Percentiles rank a stretch among this genome's conserved stretches.
Conservation (phyloP, 2,113 vertebrate species). For the Phyllopteryx taeniolatus region DNA sequence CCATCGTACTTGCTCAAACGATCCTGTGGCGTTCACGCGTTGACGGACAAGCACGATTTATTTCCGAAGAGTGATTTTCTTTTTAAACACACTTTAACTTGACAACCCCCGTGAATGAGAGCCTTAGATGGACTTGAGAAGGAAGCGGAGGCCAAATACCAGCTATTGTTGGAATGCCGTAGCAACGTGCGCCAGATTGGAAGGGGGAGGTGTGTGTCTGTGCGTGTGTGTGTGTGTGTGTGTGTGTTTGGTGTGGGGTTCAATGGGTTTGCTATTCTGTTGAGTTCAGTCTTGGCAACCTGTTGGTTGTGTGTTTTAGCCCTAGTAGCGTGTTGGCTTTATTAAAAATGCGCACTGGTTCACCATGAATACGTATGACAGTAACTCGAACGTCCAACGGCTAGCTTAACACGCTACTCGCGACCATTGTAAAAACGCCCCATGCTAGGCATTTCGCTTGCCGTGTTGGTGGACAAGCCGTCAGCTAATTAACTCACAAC, state of each 20-base stretch:
- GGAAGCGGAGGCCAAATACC: conserved; percentile 58
- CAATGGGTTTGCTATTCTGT: conserved; percentile 52
- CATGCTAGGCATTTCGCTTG: not conserved
- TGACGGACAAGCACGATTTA: not conserved
- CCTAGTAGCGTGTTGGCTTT: not conserved
- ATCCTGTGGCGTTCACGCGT: not conserved
- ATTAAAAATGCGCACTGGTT: not conserved
- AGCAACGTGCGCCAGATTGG: conserved; percentile 46
- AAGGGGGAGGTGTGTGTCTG: conserved; percentile 33
- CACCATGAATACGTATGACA: not conserved
- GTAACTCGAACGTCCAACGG: not conserved
- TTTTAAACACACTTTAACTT: conserved; percentile 10
- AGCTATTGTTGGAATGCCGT: conserved; percentile 68
- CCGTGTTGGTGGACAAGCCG: not conserved
- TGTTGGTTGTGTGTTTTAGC: conserved; percentile 27
- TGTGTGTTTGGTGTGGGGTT: conserved; percentile 26
- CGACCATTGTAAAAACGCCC: not conserved
- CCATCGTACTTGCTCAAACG: not conserved
- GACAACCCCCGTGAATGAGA: conserved; percentile 30
- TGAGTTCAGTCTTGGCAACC: conserved; percentile 34
- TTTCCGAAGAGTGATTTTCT: not conserved
- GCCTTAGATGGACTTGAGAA: conserved; percentile 16
- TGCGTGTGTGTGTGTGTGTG: conserved; percentile 5
- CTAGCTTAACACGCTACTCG: not conserved
- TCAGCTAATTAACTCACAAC: not conserved